Evolutionary conservation across 1,140 invertebrate species (phyloP).

Genomic region (Drosophila nasuta): DNA sequence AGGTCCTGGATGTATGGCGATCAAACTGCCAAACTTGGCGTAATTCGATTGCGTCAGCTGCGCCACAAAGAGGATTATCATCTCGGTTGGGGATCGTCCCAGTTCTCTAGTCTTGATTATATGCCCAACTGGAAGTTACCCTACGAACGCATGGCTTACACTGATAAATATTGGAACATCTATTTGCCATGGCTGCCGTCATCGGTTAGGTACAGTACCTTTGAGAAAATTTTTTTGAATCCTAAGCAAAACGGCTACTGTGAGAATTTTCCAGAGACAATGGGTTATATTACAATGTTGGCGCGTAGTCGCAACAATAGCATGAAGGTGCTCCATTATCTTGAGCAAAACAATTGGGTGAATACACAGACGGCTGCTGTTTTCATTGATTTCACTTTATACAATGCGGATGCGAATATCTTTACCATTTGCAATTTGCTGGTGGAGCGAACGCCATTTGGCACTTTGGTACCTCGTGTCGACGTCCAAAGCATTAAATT

Average conservation of each 20-base stretch:
- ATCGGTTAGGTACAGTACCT: neutral
- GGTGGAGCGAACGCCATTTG: constrained; percentile 63
- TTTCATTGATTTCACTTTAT: constrained; percentile 74
- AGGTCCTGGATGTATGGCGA: constrained; percentile 43
- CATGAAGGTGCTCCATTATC: constrained; percentile 48
- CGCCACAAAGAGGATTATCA: constrained; percentile 7
- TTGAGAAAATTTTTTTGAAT: constrained; percentile 13
- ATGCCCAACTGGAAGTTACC: constrained; percentile 56
- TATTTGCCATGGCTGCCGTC: constrained; percentile 60
- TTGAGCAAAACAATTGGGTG: constrained; percentile 52
- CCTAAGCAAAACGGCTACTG: constrained; percentile 26
- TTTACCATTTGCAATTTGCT: constrained; percentile 51
- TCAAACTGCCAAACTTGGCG: constrained; percentile 45
- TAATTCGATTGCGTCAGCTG: constrained; percentile 62
- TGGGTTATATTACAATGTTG: constrained; percentile 57
- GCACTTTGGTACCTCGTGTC: neutral
- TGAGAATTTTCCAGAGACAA: constrained; percentile 31
- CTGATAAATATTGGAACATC: constrained; percentile 63
- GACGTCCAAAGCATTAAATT: constrained; percentile 36
- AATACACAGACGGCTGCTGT: constrained; percentile 37
- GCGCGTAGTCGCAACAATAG: constrained; percentile 28
- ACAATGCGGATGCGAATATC: constrained; percentile 57
- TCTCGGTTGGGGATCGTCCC: neutral
- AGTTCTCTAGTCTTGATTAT: constrained; percentile 29
- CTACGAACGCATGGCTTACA: constrained; percentile 40